Evolutionary conservation across 2,888 invertebrate species (phyloP).

Genomic region (Cancer borealis): DNA sequence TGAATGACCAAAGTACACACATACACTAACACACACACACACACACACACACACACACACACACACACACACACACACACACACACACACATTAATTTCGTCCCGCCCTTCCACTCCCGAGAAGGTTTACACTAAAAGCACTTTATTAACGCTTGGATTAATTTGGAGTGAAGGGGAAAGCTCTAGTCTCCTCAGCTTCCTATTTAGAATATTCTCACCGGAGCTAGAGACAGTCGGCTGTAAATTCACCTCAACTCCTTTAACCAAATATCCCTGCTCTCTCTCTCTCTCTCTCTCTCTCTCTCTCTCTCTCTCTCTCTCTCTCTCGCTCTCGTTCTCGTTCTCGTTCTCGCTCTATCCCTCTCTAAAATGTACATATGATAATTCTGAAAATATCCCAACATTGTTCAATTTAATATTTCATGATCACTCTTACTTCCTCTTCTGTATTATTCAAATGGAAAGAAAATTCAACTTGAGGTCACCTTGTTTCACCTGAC

Average conservation of each 20-base stretch:
- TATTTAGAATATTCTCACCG: conserved; percentile 10
- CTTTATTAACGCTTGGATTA: conserved; percentile 17
- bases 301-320: background rate
- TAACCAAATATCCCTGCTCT: background rate
- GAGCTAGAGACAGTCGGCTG: background rate
- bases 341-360: background rate
- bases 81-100: conserved; percentile 32
- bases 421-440: too few relatives aligned
- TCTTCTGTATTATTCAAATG: too few relatives aligned
- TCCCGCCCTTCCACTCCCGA: conserved; percentile 21
- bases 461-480: too few relatives aligned
- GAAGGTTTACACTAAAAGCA: conserved; percentile 27
- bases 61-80: conserved; percentile 32
- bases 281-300: background rate
- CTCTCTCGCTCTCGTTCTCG: background rate
- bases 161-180: conserved; percentile 32
- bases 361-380: background rate
- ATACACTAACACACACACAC: conserved; percentile 26
- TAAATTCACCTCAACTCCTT: conserved; percentile 1
- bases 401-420: too few relatives aligned
- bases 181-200: background rate
- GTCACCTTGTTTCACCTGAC: too few relatives aligned
- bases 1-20: background rate
- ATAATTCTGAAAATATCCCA: too few relatives aligned
- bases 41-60: conserved; percentile 32